A percentile compares a stretch with the other conserved stretches of the same genome.
Evolutionary conservation across 2,797 vertebrate species (phyloP).

Genomic region (Lateolabrax maculatus): DNA sequence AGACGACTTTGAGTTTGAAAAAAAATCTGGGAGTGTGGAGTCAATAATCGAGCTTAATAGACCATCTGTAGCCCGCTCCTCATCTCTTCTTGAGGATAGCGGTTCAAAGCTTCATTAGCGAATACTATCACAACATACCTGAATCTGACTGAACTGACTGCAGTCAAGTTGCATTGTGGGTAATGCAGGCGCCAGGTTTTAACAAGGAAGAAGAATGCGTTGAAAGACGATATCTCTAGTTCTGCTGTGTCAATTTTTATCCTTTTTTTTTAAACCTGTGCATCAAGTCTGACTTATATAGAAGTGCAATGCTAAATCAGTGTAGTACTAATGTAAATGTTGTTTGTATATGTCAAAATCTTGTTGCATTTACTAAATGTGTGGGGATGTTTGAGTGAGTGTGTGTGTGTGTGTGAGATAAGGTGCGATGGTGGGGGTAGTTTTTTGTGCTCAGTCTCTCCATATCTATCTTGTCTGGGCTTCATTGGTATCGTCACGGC

Average conservation of each 20-base stretch:
- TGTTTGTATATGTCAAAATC: neutral
- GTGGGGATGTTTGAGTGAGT: slow-evolving; percentile 19
- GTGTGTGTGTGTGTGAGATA: slow-evolving; percentile 28
- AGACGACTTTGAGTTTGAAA: neutral
- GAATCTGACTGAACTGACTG: neutral
- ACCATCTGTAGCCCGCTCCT: neutral
- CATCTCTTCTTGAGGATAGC: neutral
- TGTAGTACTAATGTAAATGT: neutral
- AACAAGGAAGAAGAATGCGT: neutral
- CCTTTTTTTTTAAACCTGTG: neutral
- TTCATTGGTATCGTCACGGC: slow-evolving; percentile 84
- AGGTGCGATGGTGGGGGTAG: slow-evolving; percentile 63
- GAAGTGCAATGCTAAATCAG: neutral
- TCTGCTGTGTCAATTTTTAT: neutral
- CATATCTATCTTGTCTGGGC: slow-evolving; percentile 64
- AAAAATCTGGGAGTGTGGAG: neutral
- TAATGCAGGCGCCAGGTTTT: neutral
- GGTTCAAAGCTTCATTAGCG: neutral
- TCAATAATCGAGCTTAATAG: neutral
- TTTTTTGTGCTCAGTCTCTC: slow-evolving; percentile 64
- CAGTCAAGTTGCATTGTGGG: neutral
- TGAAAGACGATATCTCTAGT: neutral
- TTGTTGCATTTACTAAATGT: neutral
- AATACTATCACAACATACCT: neutral
- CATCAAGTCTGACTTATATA: neutral